Conservation (phyloP, 2,888 invertebrate genomes). For the Apodemia zela region DNA sequence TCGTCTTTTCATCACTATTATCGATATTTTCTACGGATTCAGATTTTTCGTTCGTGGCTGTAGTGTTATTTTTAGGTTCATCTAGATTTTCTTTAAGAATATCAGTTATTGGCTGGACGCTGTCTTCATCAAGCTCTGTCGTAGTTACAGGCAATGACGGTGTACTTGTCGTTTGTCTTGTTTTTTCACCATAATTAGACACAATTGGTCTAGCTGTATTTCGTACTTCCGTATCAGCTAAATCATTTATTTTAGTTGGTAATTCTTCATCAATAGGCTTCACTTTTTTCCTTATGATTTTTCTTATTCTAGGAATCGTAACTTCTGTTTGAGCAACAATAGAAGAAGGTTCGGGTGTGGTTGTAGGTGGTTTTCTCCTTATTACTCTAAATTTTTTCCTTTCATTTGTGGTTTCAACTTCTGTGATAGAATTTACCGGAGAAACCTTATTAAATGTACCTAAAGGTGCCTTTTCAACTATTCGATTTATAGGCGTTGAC, state of each 20-base stretch:
- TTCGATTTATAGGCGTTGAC: constrained; percentile 46
- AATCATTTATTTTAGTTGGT: constrained; percentile 45
- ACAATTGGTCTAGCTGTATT: constrained; percentile 41
- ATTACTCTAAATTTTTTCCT: constrained; percentile 59
- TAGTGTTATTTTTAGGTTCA: background rate
- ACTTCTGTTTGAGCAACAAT: constrained; percentile 36
- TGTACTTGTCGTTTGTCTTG: constrained; percentile 38
- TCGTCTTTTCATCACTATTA: background rate
- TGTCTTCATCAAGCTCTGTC: constrained; percentile 40
- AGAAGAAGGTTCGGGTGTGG: constrained; percentile 36
- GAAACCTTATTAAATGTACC: constrained; percentile 39
- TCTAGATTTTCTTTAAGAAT: constrained; percentile 30
- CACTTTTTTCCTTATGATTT: constrained; percentile 64
- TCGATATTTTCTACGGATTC: background rate
- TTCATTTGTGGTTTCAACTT: constrained; percentile 43
- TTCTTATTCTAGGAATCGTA: constrained; percentile 51
- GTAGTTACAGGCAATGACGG: constrained; percentile 36
- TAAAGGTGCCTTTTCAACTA: constrained; percentile 42
- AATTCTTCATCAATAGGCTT: constrained; percentile 48
- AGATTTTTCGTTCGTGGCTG: background rate
- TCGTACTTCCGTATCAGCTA: constrained; percentile 41
- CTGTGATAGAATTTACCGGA: constrained; percentile 47
- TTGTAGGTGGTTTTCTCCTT: constrained; percentile 56
- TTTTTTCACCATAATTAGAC: constrained; percentile 66
- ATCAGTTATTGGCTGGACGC: constrained; percentile 35